Evolutionary conservation across 2,113 vertebrate species (phyloP).

Genomic region (Tragulus kanchil): DNA sequence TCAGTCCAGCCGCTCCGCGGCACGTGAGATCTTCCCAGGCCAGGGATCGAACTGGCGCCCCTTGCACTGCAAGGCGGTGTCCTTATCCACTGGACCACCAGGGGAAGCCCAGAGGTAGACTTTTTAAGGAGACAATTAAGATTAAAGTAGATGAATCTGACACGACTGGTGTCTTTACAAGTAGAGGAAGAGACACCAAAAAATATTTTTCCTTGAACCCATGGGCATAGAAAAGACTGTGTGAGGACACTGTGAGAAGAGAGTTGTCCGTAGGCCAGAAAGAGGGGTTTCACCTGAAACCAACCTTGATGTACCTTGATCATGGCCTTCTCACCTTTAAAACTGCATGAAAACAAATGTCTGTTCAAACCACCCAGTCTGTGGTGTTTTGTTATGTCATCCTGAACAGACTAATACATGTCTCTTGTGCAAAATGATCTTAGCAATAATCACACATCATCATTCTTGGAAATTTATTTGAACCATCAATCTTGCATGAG

Average conservation of each 20-base stretch:
- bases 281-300: neutral
- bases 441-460: neutral
- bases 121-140: neutral
- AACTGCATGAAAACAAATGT: neutral
- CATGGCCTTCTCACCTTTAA: neutral
- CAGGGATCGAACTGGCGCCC: too few relatives aligned
- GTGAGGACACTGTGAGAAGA: neutral
- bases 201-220: neutral
- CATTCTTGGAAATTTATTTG: neutral
- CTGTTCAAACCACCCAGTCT: neutral
- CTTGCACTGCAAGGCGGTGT: too few relatives aligned
- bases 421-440: neutral
- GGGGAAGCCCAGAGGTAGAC: neutral
- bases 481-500: neutral
- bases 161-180: neutral
- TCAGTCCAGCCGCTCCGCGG: too few relatives aligned
- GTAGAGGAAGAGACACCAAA: neutral
- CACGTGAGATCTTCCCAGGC: too few relatives aligned
- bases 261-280: neutral
- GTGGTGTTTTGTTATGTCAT: neutral
- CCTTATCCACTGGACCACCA: too few relatives aligned
- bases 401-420: neutral
- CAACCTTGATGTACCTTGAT: neutral
- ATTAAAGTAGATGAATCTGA: neutral
- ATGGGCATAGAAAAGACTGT: neutral